A percentile compares a stretch with the other conserved stretches of the same genome.
These are phyloP conservation scores for Falcaria lacertinaria DNA, from an alignment of 2,888 invertebrate genomes.

Conservation along the genomic window DNA sequence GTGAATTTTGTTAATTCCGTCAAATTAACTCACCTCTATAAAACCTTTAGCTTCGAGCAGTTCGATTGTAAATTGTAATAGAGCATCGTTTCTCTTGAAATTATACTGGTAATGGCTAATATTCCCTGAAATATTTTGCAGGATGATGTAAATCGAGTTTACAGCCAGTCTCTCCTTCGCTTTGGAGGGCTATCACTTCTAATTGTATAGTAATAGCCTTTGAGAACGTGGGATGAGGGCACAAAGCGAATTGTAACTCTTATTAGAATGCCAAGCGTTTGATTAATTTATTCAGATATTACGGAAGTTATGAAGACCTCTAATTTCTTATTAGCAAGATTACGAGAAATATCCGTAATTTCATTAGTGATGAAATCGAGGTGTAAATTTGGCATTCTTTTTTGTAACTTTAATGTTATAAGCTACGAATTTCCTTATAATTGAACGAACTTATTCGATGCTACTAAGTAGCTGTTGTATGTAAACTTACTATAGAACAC, in stretches of 20 bases:
- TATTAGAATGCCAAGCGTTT: not conserved
- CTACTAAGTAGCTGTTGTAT: too few relatives aligned
- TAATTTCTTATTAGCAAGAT: not conserved
- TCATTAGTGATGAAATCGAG: too few relatives aligned
- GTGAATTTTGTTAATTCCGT: too few relatives aligned
- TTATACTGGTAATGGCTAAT: constrained; percentile 32
- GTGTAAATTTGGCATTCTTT: too few relatives aligned
- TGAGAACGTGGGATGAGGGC: not conserved
- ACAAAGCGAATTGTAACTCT: not conserved
- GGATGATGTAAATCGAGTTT: constrained; percentile 37
- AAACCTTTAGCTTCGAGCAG: too few relatives aligned
- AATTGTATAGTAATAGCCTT: constrained; percentile 10
- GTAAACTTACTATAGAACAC: too few relatives aligned
- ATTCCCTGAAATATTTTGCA: constrained; percentile 31
- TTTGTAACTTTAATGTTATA: too few relatives aligned
- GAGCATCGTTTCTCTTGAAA: constrained; percentile 24
- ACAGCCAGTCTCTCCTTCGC: constrained; percentile 18
- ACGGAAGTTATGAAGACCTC: not conserved
- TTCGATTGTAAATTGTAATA: too few relatives aligned
- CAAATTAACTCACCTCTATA: too few relatives aligned
- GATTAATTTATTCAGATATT: not conserved
- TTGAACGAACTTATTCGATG: too few relatives aligned
- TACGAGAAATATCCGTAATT: too few relatives aligned
- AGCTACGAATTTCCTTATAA: too few relatives aligned
- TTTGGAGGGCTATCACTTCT: constrained; percentile 11